These are phyloP conservation scores for Rhogogaster chlorosoma DNA, from an alignment of 2,888 invertebrate genomes.

Conservation along the genomic window DNA sequence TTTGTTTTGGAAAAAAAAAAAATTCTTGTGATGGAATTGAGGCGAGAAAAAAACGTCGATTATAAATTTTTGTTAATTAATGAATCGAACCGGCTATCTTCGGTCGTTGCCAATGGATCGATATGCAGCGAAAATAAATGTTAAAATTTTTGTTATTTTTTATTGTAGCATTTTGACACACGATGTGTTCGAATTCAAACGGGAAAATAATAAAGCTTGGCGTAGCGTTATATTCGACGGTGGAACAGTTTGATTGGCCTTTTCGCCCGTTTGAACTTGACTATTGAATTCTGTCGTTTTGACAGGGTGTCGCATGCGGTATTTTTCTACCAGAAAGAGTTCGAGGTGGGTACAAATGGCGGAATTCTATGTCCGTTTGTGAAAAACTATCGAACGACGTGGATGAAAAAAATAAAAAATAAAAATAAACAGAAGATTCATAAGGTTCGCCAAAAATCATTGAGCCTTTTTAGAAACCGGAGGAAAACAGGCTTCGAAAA, in stretches of 20 bases:
- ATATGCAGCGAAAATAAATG: not conserved
- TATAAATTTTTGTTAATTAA: not conserved
- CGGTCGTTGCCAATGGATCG: not conserved
- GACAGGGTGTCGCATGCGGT: not conserved
- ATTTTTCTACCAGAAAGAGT: not conserved
- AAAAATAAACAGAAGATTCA: not conserved
- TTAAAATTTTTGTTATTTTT: constrained; percentile 4
- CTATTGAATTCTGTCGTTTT: constrained; percentile 6
- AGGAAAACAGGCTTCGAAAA: not conserved
- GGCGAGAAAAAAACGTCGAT: not conserved
- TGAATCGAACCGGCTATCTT: not conserved
- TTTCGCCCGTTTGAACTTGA: constrained; percentile 32
- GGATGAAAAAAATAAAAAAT: not conserved
- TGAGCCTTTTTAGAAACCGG: not conserved
- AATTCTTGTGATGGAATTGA: not conserved
- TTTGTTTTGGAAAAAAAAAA: not conserved
- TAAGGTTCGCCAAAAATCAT: not conserved
- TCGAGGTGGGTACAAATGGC: not conserved
- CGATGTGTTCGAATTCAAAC: not conserved
- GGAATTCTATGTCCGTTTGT: not conserved
- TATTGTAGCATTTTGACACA: not conserved
- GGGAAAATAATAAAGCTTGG: not conserved
- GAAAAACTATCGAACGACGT: not conserved
- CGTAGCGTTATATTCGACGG: not conserved
- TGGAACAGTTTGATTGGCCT: not conserved